Evolutionary conservation across 1,140 invertebrate genomes (phyloP).

Genomic region (Pomphorhynchus laevis): DNA sequence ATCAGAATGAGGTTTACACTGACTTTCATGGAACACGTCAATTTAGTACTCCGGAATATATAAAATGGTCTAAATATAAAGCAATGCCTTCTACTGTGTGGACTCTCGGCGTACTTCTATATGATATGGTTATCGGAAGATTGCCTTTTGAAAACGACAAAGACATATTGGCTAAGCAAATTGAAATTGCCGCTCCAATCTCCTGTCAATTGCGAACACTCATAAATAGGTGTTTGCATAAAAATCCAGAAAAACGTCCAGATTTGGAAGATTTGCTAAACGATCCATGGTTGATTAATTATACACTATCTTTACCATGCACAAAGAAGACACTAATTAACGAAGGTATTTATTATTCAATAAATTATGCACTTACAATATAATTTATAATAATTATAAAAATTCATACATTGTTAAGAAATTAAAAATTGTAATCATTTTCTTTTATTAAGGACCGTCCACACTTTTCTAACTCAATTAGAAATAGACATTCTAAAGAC

Average conservation of each 20-base stretch:
- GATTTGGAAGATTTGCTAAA: conserved; percentile 25
- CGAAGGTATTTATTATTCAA: too few relatives aligned
- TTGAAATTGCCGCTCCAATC: conserved; percentile 2
- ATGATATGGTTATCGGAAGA: conserved; percentile 8
- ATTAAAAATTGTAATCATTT: too few relatives aligned
- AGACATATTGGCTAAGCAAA: conserved; percentile 4
- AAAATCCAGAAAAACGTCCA: conserved; percentile 24
- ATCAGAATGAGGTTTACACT: conserved; percentile 1
- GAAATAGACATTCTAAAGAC: too few relatives aligned
- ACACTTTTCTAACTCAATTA: too few relatives aligned
- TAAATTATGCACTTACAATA: too few relatives aligned
- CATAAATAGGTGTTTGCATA: conserved; percentile 20
- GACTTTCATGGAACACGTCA: conserved; percentile 9
- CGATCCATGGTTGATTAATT: conserved; percentile 29
- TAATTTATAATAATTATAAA: too few relatives aligned
- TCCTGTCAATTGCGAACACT: conserved; percentile 2
- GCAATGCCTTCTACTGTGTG: conserved; percentile 6
- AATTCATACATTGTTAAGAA: too few relatives aligned
- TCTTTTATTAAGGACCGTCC: too few relatives aligned
- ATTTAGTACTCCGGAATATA: conserved; percentile 9
- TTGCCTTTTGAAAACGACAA: conserved; percentile 9
- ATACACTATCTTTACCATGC: too few relatives aligned
- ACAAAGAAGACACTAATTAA: too few relatives aligned
- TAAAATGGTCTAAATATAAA: conserved; percentile 2
- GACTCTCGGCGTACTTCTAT: conserved; percentile 8